A percentile compares a stretch with the other conserved stretches of the same genome.
Conservation (phyloP, 2,113 vertebrate genomes). For the Nannospalax galili region DNA sequence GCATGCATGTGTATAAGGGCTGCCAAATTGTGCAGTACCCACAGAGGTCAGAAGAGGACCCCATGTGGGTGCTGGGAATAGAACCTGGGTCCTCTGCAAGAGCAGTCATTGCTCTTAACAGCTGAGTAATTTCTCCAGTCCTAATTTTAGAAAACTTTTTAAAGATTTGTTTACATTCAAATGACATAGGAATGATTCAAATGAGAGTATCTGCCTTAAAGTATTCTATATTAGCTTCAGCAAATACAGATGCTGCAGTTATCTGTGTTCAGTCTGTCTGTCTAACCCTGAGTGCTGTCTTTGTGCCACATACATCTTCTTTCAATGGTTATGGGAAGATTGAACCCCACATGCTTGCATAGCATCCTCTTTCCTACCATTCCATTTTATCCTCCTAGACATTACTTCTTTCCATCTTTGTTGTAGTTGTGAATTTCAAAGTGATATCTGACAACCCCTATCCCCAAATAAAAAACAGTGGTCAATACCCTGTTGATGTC, state of each 20-base stretch:
- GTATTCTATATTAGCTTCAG: no score
- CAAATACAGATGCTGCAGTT: background rate
- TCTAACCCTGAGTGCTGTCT: background rate
- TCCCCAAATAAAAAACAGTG: no score
- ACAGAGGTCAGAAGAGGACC: no score
- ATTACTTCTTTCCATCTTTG: background rate
- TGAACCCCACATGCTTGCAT: background rate
- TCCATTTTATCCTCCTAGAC: background rate
- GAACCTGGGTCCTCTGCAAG: no score
- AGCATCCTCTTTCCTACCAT: background rate
- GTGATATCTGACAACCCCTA: background rate
- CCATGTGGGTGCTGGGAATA: no score
- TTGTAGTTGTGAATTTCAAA: background rate
- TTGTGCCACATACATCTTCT: background rate
- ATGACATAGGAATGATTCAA: background rate
- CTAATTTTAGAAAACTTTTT: background rate
- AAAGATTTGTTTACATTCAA: background rate
- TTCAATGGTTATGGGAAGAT: background rate
- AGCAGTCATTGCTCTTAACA: no score
- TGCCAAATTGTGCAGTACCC: no score
- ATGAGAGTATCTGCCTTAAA: background rate
- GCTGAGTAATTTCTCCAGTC: no score
- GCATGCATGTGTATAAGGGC: no score
- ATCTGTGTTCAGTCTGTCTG: background rate
- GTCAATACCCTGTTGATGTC: background rate